Base-by-base conservation (phyloP, 1,140 invertebrate genomes). In the Bradynema listronoti region DNA sequence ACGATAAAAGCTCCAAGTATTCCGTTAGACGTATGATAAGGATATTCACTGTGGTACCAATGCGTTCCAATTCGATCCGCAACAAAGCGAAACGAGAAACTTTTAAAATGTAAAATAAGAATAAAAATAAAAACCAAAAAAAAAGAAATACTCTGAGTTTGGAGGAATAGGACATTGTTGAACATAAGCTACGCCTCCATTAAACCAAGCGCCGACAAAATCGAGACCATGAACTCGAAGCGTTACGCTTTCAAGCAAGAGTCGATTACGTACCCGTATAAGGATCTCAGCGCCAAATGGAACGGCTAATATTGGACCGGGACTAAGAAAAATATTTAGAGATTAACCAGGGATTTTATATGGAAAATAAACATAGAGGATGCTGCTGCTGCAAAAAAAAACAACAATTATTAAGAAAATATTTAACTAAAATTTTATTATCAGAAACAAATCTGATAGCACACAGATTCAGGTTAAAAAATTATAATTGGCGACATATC, bases 1-100 rank as follows among this genome's bases (percentile, higher is more conserved):
- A 50, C 47, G 9, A 50, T 27, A 29, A 50, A 50, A 19, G 47
- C 47, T 9, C 47, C 47, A 16, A 50, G 27, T 27, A 50, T 30
- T n/a, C 47, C 47, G 27, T 50, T 50, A n/a, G 16, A 25, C 19
- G 16, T 25, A 50, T 50, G 47, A 27, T 32, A 32, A 19, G 47
- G 47, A n/a, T 30, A 50, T n/a, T 50, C 27, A n/a, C 47, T 32
- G n/a, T 50, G 47, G 19, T 50, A 50, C 47, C 47, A 50, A 24
- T 50, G 47, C 29, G 47, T 50, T 19, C 47, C 47, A 3, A 50
- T 50, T 50, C 47, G 16, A n/a, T 50, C 47, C 4, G 47, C 47
- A n/a, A 50, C 27, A 29, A 50, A 50, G n/a, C 47, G 47, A 27
- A 19, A 24, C 16, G 47, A 3, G 34, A 30, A 50, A 50, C 47